Evolutionary conservation across 2,113 vertebrate species (phyloP).

Genomic region (Dipodomys spectabilis): DNA sequence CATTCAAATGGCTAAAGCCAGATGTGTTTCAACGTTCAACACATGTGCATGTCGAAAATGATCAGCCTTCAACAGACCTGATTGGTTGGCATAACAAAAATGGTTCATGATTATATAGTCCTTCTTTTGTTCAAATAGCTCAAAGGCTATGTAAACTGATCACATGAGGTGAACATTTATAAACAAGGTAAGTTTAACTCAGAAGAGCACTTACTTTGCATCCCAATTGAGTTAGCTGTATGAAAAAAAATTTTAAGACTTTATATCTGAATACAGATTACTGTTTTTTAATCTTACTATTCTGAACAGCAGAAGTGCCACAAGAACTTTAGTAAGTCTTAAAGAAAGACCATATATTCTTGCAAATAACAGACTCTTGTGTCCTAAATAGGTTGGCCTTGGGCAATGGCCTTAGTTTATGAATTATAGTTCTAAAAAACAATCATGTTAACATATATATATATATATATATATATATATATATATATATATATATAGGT

Average conservation of each 20-base stretch:
- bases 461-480: too few relatives aligned
- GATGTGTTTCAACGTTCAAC: constrained; percentile 70
- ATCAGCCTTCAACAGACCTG: constrained; percentile 30
- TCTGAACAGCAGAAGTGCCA: neutral
- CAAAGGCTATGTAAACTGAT: constrained; percentile 59
- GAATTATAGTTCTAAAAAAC: constrained; percentile 34
- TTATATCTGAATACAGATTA: constrained; percentile 26
- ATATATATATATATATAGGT: neutral
- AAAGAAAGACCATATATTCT: constrained; percentile 2
- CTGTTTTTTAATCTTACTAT: constrained; percentile 60
- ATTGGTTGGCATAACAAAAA: constrained; percentile 63
- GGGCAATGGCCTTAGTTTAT: neutral
- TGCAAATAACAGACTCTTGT: neutral
- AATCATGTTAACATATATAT: neutral
- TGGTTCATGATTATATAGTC: constrained; percentile 54
- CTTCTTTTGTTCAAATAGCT: constrained; percentile 64
- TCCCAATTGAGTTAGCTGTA: constrained; percentile 49
- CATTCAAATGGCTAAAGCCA: constrained; percentile 70
- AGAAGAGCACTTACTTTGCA: constrained; percentile 40
- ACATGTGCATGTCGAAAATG: constrained; percentile 65
- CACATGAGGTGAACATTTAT: constrained; percentile 31
- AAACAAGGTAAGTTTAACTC: constrained; percentile 46
- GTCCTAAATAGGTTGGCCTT: constrained; percentile 32
- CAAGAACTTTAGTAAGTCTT: constrained; percentile 26
- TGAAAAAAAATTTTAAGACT: constrained; percentile 24